Conservation (phyloP, 1,140 invertebrate species). For the Argopecten irradians region DNA sequence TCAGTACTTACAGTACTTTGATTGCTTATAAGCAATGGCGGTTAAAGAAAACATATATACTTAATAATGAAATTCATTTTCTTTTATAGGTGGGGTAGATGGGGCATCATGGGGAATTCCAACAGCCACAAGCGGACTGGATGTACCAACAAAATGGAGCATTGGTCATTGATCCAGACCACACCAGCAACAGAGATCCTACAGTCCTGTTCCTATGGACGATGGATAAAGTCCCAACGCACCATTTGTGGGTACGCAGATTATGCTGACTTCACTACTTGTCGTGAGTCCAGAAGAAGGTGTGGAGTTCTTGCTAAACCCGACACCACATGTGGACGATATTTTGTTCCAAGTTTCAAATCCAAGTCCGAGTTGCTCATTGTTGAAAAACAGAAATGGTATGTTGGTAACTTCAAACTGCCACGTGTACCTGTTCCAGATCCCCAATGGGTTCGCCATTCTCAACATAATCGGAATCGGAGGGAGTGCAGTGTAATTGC, state of each 20-base stretch:
- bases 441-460: constrained; percentile 51
- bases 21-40: too few relatives aligned
- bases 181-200: constrained; percentile 45
- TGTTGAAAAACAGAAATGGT: constrained; percentile 54
- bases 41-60: too few relatives aligned
- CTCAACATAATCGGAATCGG: constrained; percentile 51
- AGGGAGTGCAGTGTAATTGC: constrained; percentile 60
- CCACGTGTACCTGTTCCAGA: constrained; percentile 53
- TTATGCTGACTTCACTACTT: constrained; percentile 61
- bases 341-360: constrained; percentile 54
- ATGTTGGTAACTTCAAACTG: constrained; percentile 49
- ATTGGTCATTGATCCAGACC: constrained; percentile 32
- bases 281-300: constrained; percentile 55
- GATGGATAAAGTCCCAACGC: constrained; percentile 59
- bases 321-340: constrained; percentile 61
- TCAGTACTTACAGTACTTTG: too few relatives aligned
- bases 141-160: constrained; percentile 27
- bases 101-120: constrained; percentile 46
- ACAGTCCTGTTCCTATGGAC: constrained; percentile 58
- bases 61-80: too few relatives aligned
- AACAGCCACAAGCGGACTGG: constrained; percentile 40
- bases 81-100: constrained; percentile 7
- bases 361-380: constrained; percentile 55
- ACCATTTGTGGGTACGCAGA: constrained; percentile 61
- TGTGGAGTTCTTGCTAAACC: constrained; percentile 62